These are phyloP conservation scores for Drosophila takahashii DNA, from an alignment of 1,140 invertebrate genomes.

Conservation along the genomic window DNA sequence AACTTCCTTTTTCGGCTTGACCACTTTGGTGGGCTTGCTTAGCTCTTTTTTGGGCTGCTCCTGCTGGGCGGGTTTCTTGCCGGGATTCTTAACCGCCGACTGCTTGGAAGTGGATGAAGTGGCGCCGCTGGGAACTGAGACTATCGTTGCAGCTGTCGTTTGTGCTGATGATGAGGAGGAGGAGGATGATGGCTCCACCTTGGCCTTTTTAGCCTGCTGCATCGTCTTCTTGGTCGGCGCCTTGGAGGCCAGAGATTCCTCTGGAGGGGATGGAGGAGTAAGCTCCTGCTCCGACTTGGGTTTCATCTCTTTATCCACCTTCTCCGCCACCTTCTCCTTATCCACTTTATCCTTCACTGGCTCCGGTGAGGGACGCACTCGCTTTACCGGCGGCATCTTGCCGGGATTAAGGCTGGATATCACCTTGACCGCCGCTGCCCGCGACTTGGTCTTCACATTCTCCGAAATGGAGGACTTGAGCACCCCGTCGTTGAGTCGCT, in stretches of 20 bases:
- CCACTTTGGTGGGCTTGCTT: conserved; percentile 7
- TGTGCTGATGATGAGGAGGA: neutral
- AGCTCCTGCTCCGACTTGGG: conserved; percentile 25
- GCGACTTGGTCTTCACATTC: conserved; percentile 83
- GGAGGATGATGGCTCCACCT: conserved; percentile 21
- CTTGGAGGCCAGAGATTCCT: conserved; percentile 35
- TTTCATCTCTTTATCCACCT: conserved; percentile 9
- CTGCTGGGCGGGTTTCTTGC: conserved; percentile 17
- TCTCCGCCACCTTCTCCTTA: conserved; percentile 16
- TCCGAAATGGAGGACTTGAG: conserved; percentile 84
- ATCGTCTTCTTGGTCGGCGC: conserved; percentile 19
- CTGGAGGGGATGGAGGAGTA: neutral
- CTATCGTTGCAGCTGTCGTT: neutral
- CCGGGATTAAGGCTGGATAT: conserved; percentile 72
- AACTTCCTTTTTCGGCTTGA: conserved; percentile 29
- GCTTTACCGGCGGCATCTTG: conserved; percentile 51
- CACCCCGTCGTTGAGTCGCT: conserved; percentile 54
- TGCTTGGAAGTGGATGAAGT: conserved; percentile 4
- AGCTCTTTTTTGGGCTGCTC: conserved; percentile 26
- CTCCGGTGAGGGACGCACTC: conserved; percentile 47
- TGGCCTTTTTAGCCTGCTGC: conserved; percentile 44
- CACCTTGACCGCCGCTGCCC: conserved; percentile 79
- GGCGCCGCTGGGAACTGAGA: neutral
- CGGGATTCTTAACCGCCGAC: conserved; percentile 12
- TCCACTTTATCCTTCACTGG: conserved; percentile 42